These are phyloP conservation scores for Sphaerodactylus townsendi DNA, from an alignment of 2,113 vertebrate genomes.

Conservation along the genomic window DNA sequence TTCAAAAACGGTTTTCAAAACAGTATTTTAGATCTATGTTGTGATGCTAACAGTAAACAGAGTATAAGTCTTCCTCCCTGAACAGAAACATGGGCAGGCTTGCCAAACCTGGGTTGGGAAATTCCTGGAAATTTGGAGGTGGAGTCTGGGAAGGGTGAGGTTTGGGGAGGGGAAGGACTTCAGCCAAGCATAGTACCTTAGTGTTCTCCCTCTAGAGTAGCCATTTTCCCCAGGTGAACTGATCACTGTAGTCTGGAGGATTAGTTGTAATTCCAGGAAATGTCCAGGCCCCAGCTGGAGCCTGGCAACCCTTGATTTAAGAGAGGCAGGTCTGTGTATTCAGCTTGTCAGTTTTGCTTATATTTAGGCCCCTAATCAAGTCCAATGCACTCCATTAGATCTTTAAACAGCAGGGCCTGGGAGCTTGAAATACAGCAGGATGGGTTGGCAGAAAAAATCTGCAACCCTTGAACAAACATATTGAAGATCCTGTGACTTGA, in stretches of 20 bases:
- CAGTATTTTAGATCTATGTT: neutral
- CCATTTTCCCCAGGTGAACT: too few species aligned
- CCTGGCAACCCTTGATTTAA: neutral
- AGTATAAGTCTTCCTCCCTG: neutral
- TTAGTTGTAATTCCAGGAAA: too few species aligned
- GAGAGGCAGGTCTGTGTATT: neutral
- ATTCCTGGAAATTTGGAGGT: too few species aligned
- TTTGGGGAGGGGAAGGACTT: too few species aligned
- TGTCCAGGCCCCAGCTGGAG: too few species aligned
- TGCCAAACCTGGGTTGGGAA: too few species aligned
- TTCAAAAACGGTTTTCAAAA: neutral
- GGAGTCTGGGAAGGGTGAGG: too few species aligned
- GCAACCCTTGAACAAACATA: too few species aligned
- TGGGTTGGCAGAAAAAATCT: neutral
- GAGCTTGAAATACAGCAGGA: neutral
- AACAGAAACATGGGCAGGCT: too few species aligned
- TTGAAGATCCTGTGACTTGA: neutral
- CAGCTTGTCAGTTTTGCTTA: neutral
- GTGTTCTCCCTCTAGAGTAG: too few species aligned
- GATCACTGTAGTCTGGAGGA: too few species aligned
- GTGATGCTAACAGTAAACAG: neutral
- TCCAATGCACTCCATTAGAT: neutral
- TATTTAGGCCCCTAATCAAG: neutral
- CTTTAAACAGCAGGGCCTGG: neutral
- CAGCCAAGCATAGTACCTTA: too few species aligned